These are phyloP conservation scores for Lacanobia oleracea DNA, from an alignment of 2,888 invertebrate species.

Conservation along the genomic window DNA sequence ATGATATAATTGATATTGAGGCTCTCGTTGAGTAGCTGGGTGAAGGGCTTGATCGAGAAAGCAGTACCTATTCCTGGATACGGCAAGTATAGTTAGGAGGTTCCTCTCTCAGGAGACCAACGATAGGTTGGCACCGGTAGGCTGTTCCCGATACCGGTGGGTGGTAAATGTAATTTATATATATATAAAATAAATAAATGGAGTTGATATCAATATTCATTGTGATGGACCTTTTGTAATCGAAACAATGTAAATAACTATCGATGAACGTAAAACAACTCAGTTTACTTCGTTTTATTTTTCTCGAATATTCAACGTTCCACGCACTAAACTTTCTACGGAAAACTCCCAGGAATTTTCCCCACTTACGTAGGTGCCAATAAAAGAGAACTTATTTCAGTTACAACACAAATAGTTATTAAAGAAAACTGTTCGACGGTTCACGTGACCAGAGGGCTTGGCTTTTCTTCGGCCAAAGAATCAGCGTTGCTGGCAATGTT, in stretches of 20 bases:
- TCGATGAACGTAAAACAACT: neutral
- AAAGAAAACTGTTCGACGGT: neutral
- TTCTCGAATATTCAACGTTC: slow-evolving; percentile 21
- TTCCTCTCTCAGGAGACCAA: too few relatives aligned
- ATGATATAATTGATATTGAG: neutral
- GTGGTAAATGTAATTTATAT: too few relatives aligned
- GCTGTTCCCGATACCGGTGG: too few relatives aligned
- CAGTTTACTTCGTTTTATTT: neutral
- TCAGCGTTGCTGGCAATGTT: too few relatives aligned
- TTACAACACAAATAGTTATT: slow-evolving; percentile 1
- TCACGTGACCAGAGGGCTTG: too few relatives aligned
- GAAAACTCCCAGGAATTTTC: slow-evolving; percentile 11
- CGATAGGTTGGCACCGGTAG: too few relatives aligned
- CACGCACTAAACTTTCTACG: slow-evolving; percentile 2
- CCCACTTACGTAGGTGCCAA: neutral
- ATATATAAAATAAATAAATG: too few relatives aligned
- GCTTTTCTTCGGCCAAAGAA: too few relatives aligned
- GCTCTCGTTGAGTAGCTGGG: too few relatives aligned
- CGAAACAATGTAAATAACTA: slow-evolving; percentile 7
- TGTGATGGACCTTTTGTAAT: neutral
- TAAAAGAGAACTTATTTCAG: slow-evolving; percentile 5
- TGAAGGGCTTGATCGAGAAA: too few relatives aligned
- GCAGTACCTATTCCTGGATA: too few relatives aligned
- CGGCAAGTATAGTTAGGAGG: too few relatives aligned
- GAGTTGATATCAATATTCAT: neutral